A percentile compares a stretch with the other conserved stretches of the same genome.
phyloP scores from a whole-genome alignment of 2,888 invertebrate species.

The Synergus laeviventris region DNA sequence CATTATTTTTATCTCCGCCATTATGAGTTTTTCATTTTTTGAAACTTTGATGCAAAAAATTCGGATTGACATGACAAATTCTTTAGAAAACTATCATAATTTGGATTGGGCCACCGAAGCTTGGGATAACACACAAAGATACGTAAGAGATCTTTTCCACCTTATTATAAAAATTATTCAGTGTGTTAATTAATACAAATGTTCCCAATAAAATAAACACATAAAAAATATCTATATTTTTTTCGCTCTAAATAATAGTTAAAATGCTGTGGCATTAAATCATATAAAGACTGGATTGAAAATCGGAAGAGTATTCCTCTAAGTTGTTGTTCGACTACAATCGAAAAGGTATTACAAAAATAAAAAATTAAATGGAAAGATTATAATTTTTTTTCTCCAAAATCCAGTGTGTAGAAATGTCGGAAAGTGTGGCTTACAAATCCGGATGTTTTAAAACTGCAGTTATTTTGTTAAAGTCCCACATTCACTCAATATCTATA shows the following conservation, averaged over 20 bases:
- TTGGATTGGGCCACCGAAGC: constrained; percentile 60
- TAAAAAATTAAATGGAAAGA: neutral
- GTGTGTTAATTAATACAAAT: too few species aligned
- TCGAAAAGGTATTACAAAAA: constrained; percentile 57
- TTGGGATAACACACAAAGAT: constrained; percentile 68
- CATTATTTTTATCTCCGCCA: constrained; percentile 58
- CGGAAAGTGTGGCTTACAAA: constrained; percentile 59
- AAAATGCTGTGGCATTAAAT: constrained; percentile 63
- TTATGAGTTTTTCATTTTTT: constrained; percentile 63
- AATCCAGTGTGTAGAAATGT: constrained; percentile 61
- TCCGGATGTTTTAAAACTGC: constrained; percentile 61
- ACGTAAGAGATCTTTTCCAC: constrained; percentile 57
- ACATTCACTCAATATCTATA: constrained; percentile 60
- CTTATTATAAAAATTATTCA: neutral
- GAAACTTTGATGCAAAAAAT: constrained; percentile 59
- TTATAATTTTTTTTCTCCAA: constrained; percentile 19
- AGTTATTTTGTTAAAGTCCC: constrained; percentile 60
- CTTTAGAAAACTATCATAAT: constrained; percentile 60
- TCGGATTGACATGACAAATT: constrained; percentile 60
- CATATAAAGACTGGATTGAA: constrained; percentile 61
- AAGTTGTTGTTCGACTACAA: constrained; percentile 62
- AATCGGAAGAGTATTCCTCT: constrained; percentile 59
- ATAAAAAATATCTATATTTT: neutral
- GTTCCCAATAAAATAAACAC: too few species aligned
- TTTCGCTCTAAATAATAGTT: neutral